Percentiles rank a stretch among this genome's conserved stretches.
phyloP scores from a whole-genome alignment of 2,797 vertebrate genomes.

The Mallotus villosus region DNA sequence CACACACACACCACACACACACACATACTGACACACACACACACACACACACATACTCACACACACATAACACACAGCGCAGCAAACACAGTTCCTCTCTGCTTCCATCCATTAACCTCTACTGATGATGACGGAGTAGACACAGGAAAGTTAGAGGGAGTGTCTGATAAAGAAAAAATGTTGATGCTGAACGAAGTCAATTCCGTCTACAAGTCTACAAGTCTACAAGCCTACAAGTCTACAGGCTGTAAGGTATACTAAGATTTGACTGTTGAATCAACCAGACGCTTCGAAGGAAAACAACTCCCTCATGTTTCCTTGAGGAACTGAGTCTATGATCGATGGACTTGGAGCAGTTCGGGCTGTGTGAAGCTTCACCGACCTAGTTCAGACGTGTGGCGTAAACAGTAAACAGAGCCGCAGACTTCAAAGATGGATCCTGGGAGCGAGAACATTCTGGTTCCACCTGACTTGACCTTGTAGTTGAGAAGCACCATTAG shows the following conservation, averaged over 20 bases:
- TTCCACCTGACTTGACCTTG: not conserved
- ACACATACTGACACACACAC: too few relatives aligned
- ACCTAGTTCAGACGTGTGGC: not conserved
- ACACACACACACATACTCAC: not conserved
- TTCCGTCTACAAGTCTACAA: not conserved
- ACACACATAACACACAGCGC: conserved; percentile 49
- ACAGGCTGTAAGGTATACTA: too few relatives aligned
- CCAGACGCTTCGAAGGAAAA: too few relatives aligned
- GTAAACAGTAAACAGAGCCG: not conserved
- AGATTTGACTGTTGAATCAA: too few relatives aligned
- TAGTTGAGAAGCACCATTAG: not conserved
- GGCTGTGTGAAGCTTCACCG: not conserved
- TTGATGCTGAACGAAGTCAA: not conserved
- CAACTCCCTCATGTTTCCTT: too few relatives aligned
- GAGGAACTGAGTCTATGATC: too few relatives aligned
- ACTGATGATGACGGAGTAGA: conserved; percentile 63
- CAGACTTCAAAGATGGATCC: not conserved
- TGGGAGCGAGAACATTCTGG: not conserved
- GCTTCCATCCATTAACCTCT: conserved; percentile 64
- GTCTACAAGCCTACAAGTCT: too few relatives aligned
- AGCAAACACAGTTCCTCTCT: conserved; percentile 51
- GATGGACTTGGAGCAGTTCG: too few relatives aligned
- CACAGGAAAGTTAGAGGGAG: conserved; percentile 31
- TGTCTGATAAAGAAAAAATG: not conserved
- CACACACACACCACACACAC: too few relatives aligned